Conservation (phyloP, 2,797 vertebrate genomes). For the Sebastes miniatus region DNA sequence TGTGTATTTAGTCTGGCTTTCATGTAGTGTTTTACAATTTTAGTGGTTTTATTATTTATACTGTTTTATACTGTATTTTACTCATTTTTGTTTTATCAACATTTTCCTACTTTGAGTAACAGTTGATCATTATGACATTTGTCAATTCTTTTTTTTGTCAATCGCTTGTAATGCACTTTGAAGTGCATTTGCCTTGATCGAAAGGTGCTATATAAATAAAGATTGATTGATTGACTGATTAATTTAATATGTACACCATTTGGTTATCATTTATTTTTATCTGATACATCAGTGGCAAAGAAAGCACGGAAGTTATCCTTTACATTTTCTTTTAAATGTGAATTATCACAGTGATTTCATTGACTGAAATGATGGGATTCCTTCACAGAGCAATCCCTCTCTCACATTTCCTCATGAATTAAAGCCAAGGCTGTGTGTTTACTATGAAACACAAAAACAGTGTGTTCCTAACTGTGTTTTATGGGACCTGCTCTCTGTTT, state of each 20-base stretch:
- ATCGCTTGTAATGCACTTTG: too few species aligned
- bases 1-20: too few species aligned
- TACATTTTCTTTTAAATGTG: background rate
- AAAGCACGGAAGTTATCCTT: background rate
- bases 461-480: background rate
- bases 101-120: too few species aligned
- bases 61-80: too few species aligned
- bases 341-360: background rate
- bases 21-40: too few species aligned
- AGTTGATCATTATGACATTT: too few species aligned
- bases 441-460: constrained; percentile 21
- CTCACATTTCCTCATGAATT: background rate
- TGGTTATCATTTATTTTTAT: background rate
- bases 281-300: background rate
- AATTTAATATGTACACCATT: background rate
- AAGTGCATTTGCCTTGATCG: too few species aligned
- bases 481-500: constrained; percentile 38
- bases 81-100: too few species aligned
- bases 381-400: background rate
- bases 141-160: too few species aligned
- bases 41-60: too few species aligned
- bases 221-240: background rate
- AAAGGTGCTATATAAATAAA: too few species aligned
- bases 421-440: constrained; percentile 12
- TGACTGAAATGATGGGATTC: background rate